Conservation (phyloP, 1,140 invertebrate species). For the Contarinia nasturtii region DNA sequence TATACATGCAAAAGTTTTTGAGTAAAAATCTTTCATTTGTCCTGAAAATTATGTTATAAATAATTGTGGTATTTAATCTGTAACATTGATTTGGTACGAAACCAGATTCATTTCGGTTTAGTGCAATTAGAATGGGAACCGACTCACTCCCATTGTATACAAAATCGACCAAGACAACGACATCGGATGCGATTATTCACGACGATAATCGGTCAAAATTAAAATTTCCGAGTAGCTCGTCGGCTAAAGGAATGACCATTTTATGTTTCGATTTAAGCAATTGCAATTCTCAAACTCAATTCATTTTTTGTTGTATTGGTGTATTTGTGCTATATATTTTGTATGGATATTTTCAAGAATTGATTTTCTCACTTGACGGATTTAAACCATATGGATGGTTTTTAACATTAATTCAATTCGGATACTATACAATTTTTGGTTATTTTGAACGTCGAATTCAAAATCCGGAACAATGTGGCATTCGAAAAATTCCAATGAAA, state of each 20-base stretch:
- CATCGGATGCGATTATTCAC: no score
- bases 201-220: constrained; percentile 5
- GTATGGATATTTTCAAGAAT: constrained; percentile 85
- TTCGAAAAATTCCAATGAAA: constrained; percentile 60
- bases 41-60: no score
- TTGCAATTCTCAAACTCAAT: constrained; percentile 45
- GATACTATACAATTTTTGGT: constrained; percentile 66
- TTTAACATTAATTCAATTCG: constrained; percentile 81
- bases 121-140: no score
- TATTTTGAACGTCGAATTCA: constrained; percentile 49
- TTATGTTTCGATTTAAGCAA: constrained; percentile 54
- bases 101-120: no score
- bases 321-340: constrained; percentile 77
- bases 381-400: constrained; percentile 84
- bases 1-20: background rate
- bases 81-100: no score
- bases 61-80: no score
- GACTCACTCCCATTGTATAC: no score
- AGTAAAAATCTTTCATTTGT: no score
- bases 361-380: constrained; percentile 76
- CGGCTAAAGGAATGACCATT: constrained; percentile 28
- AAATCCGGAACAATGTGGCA: constrained; percentile 36
- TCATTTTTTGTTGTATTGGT: constrained; percentile 51
- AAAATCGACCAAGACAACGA: no score
- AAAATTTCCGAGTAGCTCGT: constrained; percentile 3